Conservation (phyloP, 2,113 vertebrate genomes). For the Tychaedon coryphoeus region DNA sequence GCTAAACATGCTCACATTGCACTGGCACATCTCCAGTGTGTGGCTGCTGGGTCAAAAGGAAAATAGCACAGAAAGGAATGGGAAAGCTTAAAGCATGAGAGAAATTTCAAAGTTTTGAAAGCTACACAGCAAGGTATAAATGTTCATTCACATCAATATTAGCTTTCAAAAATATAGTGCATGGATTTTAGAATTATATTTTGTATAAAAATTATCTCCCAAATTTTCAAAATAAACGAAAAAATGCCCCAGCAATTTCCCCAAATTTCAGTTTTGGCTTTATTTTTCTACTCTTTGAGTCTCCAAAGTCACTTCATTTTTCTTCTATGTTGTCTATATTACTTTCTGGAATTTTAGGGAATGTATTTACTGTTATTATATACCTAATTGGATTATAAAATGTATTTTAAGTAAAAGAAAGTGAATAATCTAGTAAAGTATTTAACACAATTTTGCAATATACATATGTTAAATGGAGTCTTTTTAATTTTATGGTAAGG, state of each 20-base stretch:
- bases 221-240: conserved; percentile 38
- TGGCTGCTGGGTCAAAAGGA: background rate
- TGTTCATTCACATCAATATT: background rate
- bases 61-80: background rate
- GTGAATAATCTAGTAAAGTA: background rate
- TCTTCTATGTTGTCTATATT: background rate
- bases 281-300: background rate
- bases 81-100: background rate
- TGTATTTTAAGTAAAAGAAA: background rate
- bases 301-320: conserved; percentile 10
- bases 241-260: conserved; percentile 45
- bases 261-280: conserved; percentile 31
- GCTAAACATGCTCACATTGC: background rate
- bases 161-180: background rate
- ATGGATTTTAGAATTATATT: background rate
- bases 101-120: background rate
- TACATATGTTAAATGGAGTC: background rate
- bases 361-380: background rate
- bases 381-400: background rate
- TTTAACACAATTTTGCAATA: background rate
- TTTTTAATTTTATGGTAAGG: background rate
- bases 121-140: background rate
- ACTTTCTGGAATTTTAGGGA: background rate
- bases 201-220: conserved; percentile 36
- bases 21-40: fast-evolving